These are phyloP conservation scores for Pyrochroa serraticornis DNA, from an alignment of 2,888 invertebrate genomes.

Conservation along the genomic window DNA sequence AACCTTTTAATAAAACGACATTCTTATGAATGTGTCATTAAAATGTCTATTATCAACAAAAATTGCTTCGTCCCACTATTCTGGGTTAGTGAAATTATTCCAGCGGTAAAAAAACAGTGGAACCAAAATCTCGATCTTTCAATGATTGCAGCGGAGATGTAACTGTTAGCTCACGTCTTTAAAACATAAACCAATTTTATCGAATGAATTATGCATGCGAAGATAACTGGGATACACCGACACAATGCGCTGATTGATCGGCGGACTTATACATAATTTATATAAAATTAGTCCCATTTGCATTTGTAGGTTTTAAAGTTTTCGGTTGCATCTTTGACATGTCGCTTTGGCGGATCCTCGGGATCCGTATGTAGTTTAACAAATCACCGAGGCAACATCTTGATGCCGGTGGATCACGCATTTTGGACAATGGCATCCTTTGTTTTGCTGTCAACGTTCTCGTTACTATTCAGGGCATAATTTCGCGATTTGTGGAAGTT, in stretches of 20 bases:
- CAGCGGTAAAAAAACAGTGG: too few species aligned
- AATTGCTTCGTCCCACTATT: too few species aligned
- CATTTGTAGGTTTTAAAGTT: constrained; percentile 20
- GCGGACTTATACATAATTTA: constrained; percentile 39
- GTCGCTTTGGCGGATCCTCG: not conserved
- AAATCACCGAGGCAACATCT: not conserved
- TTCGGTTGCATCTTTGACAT: not conserved
- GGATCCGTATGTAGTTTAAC: not conserved
- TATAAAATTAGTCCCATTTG: constrained; percentile 39
- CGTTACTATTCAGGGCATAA: constrained; percentile 43
- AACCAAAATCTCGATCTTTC: not conserved
- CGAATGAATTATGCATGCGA: constrained; percentile 42
- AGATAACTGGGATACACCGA: constrained; percentile 39
- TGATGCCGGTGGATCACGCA: constrained; percentile 15
- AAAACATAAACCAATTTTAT: constrained; percentile 45
- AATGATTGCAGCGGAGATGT: constrained; percentile 35
- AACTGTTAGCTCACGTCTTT: constrained; percentile 35
- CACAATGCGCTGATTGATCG: constrained; percentile 40
- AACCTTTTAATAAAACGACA: too few species aligned
- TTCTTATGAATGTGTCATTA: too few species aligned
- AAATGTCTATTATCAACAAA: too few species aligned
- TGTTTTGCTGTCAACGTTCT: constrained; percentile 42
- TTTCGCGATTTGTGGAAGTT: constrained; percentile 45
- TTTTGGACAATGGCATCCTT: constrained; percentile 41
- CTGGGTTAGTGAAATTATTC: too few species aligned